Percentiles rank a stretch among this genome's conserved stretches.
phyloP scores from a whole-genome alignment of 1,140 invertebrate genomes.

The Trichoplusia ni region DNA sequence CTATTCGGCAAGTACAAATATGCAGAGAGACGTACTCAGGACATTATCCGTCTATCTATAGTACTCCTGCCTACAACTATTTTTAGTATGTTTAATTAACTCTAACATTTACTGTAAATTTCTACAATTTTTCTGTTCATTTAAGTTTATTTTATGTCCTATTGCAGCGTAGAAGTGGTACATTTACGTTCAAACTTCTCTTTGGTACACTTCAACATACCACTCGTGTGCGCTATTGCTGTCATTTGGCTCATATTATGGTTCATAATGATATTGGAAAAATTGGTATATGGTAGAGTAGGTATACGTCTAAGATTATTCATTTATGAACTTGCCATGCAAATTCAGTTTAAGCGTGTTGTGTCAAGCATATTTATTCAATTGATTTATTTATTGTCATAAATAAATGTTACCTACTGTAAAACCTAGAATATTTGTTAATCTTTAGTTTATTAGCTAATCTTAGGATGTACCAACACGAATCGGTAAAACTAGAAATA shows the following conservation, averaged over 20 bases:
- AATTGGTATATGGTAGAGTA: conserved; percentile 52
- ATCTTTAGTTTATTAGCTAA: no score
- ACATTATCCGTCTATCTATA: conserved; percentile 55
- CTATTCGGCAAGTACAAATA: conserved; percentile 52
- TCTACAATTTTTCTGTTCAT: background rate
- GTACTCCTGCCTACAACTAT: conserved; percentile 69
- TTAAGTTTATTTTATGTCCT: background rate
- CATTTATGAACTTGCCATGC: no score
- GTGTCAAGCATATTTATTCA: no score
- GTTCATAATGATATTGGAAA: conserved; percentile 53
- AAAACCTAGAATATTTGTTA: no score
- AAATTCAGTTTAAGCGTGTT: no score
- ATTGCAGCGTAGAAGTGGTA: conserved; percentile 64
- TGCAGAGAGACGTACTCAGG: conserved; percentile 58
- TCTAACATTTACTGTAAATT: background rate
- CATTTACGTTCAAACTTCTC: conserved; percentile 48
- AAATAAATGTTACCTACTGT: no score
- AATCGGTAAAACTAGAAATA: no score
- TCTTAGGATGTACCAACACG: no score
- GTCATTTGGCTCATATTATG: conserved; percentile 58
- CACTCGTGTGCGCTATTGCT: conserved; percentile 47
- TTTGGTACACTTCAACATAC: conserved; percentile 53
- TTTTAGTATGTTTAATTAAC: conserved; percentile 60
- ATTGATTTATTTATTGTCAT: no score
- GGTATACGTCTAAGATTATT: conserved; percentile 35